phyloP scores from a whole-genome alignment of 2,113 vertebrate genomes.

The Leptodactylus fuscus region DNA sequence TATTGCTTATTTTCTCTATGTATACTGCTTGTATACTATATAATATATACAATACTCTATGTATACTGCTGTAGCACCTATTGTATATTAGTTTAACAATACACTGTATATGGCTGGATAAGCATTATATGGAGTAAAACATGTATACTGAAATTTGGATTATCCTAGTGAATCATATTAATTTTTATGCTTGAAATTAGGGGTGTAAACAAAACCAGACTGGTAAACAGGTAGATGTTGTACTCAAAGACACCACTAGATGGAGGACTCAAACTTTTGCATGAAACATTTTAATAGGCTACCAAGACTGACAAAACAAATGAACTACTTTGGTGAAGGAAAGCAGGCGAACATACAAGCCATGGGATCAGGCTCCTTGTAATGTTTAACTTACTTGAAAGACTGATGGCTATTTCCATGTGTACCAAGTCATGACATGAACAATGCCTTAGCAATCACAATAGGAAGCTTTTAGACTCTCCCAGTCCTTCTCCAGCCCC shows the following conservation, averaged over 20 bases:
- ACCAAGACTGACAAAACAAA: constrained; percentile 2
- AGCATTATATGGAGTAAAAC: too few species aligned
- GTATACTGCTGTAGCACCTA: neutral
- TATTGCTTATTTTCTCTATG: neutral
- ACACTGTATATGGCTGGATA: neutral
- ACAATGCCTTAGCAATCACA: neutral
- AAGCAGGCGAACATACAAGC: neutral
- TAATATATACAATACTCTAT: too few species aligned
- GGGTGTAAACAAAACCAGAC: neutral
- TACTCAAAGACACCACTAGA: constrained; percentile 44
- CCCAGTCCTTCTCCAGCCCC: too few species aligned
- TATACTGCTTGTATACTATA: neutral
- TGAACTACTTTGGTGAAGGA: neutral
- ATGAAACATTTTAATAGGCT: neutral
- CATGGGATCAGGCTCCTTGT: neutral
- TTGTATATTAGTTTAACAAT: too few species aligned
- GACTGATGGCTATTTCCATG: constrained; percentile 17
- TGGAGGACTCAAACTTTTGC: constrained; percentile 42
- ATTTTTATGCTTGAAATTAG: neutral
- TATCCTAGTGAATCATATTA: neutral
- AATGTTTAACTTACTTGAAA: constrained; percentile 31
- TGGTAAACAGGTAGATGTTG: neutral
- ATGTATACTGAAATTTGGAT: neutral
- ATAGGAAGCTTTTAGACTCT: neutral
- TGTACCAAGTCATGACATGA: neutral